phyloP scores from a whole-genome alignment of 2,797 vertebrate genomes.

The Coreius guichenoti region DNA sequence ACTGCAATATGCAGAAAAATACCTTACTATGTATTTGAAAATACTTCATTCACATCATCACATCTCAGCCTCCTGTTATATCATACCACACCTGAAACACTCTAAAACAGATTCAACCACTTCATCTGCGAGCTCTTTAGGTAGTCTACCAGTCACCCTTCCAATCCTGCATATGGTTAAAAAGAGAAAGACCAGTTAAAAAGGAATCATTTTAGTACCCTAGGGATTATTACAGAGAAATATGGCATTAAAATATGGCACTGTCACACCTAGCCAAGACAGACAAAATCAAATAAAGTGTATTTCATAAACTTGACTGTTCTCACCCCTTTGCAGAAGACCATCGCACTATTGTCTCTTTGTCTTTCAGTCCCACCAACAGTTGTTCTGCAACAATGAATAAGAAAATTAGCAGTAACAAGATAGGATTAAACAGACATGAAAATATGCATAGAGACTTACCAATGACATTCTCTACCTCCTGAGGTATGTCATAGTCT shows the following conservation, averaged over 20 bases:
- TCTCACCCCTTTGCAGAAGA: slow-evolving; percentile 95
- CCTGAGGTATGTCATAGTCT: slow-evolving; percentile 91
- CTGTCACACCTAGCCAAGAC: background rate
- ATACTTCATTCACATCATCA: background rate
- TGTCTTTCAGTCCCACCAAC: slow-evolving; percentile 92
- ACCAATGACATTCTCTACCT: slow-evolving; percentile 94
- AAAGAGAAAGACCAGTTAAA: background rate
- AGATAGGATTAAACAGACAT: slow-evolving; percentile 3
- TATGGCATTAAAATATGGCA: background rate
- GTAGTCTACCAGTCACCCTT: slow-evolving; percentile 92
- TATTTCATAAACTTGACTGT: background rate
- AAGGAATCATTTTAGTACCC: background rate
- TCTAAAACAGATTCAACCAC: slow-evolving; percentile 95
- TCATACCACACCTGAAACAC: slow-evolving; percentile 86
- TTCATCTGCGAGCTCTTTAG: slow-evolving; percentile 92
- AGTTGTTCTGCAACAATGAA: slow-evolving; percentile 84
- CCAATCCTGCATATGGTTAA: slow-evolving; percentile 82
- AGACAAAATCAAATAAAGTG: background rate
- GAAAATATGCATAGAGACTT: slow-evolving; percentile 51
- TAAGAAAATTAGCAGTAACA: background rate
- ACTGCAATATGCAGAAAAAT: slow-evolving; percentile 62
- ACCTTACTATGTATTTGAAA: background rate
- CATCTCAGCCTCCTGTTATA: background rate
- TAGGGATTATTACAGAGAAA: background rate
- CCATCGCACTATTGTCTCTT: slow-evolving; percentile 96